These are phyloP conservation scores for Rhegmatorhina hoffmannsi DNA, from an alignment of 2,113 vertebrate genomes.

Conservation along the genomic window DNA sequence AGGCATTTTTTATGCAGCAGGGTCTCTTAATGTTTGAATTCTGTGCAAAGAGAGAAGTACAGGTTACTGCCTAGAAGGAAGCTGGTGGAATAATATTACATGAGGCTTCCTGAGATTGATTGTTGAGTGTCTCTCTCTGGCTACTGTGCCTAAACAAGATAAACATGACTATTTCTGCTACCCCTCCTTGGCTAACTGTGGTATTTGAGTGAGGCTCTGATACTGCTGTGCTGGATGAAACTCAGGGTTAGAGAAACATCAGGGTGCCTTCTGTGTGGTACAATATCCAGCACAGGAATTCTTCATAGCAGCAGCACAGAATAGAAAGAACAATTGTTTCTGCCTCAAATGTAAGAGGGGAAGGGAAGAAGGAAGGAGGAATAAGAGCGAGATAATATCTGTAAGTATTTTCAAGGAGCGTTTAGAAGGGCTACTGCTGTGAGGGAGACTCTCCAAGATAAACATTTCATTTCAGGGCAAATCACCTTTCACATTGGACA, in stretches of 20 bases:
- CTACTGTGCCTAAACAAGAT: not conserved
- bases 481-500: constrained; percentile 25
- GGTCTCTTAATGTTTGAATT: not conserved
- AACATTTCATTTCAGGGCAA: constrained; percentile 49
- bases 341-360: not conserved
- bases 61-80: not conserved
- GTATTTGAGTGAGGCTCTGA: not conserved
- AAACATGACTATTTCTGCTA: not conserved
- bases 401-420: not conserved
- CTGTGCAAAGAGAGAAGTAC: not conserved
- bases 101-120: not conserved
- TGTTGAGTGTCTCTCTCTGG: not conserved
- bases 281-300: not conserved
- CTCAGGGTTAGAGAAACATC: not conserved
- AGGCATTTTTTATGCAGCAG: not conserved
- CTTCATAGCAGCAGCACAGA: not conserved
- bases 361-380: not conserved
- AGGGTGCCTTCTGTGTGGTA: not conserved
- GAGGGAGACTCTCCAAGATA: constrained; percentile 36
- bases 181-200: not conserved
- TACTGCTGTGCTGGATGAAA: not conserved
- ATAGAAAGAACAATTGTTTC: not conserved
- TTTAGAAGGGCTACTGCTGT: constrained; percentile 16
- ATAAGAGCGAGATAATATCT: constrained; percentile 16
- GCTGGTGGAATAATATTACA: not conserved